These are phyloP conservation scores for Cynoglossus semilaevis DNA, from an alignment of 2,113 vertebrate genomes.

Conservation along the genomic window DNA sequence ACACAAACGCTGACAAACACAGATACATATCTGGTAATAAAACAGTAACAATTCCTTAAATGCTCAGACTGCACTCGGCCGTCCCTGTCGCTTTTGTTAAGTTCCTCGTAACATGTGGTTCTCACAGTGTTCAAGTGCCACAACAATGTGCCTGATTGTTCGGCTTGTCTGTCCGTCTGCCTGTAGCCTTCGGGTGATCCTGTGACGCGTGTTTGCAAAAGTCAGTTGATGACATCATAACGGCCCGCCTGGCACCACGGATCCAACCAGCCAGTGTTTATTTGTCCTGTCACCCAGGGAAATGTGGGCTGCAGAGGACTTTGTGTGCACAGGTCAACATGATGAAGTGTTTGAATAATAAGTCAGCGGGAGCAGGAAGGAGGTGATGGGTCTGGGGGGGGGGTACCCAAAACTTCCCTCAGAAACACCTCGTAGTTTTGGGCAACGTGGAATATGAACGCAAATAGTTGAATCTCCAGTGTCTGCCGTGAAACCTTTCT, in stretches of 20 bases:
- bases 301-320: conserved; percentile 48
- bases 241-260: conserved; percentile 49
- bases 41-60: conserved; percentile 26
- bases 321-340: conserved; percentile 36
- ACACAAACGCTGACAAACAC: conserved; percentile 1
- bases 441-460: background rate
- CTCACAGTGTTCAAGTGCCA: conserved; percentile 57
- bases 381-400: conserved; percentile 7
- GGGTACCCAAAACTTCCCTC: conserved; percentile 39
- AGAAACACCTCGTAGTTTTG: background rate
- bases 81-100: conserved; percentile 47
- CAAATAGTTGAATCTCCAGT: conserved; percentile 14
- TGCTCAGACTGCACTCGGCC: conserved; percentile 27
- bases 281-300: conserved; percentile 67
- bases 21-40: conserved; percentile 45
- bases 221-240: conserved; percentile 61
- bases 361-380: conserved; percentile 40
- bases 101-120: conserved; percentile 38
- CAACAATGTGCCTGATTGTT: conserved; percentile 67
- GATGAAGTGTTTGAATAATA: conserved; percentile 65
- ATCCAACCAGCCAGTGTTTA: conserved; percentile 51
- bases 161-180: conserved; percentile 43
- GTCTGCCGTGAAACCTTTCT: conserved; percentile 10
- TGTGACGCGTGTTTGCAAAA: conserved; percentile 39
- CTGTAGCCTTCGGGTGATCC: conserved; percentile 29